These are phyloP conservation scores for Cervus canadensis DNA, from an alignment of 2,113 vertebrate genomes.

Conservation along the genomic window DNA sequence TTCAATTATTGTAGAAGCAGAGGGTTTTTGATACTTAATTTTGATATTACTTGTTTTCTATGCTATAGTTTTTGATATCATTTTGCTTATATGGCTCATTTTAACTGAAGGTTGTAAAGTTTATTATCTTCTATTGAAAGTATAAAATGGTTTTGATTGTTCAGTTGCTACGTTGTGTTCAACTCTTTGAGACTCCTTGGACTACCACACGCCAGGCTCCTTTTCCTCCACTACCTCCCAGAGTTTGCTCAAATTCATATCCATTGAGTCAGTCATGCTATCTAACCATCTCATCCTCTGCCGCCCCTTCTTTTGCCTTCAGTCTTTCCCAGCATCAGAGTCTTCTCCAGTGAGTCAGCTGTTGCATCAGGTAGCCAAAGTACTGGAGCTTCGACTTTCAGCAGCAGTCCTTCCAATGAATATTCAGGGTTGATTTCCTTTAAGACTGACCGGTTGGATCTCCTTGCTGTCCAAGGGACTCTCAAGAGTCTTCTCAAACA, in stretches of 20 bases:
- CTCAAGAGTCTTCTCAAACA: not conserved
- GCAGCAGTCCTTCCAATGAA: not conserved
- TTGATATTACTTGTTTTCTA: not conserved
- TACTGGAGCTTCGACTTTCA: not conserved
- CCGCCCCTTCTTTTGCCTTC: not conserved
- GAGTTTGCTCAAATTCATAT: not conserved
- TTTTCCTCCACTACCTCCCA: not conserved
- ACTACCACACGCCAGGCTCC: not conserved
- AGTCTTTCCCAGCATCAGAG: not conserved
- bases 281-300: not conserved
- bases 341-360: not conserved
- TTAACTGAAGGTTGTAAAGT: constrained; percentile 16
- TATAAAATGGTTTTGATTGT: not conserved
- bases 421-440: not conserved
- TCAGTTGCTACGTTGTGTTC: not conserved
- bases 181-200: not conserved
- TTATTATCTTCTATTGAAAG: not conserved
- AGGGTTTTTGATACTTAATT: not conserved
- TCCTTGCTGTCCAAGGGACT: not conserved
- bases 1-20: not conserved
- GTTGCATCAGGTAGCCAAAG: not conserved
- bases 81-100: not conserved
- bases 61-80: not conserved
- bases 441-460: not conserved
- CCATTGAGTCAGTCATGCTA: not conserved